A percentile compares a stretch with the other conserved stretches of the same genome.
Conservation (phyloP, 2,797 vertebrate species). For the Schizopygopsis malacanthus region DNA sequence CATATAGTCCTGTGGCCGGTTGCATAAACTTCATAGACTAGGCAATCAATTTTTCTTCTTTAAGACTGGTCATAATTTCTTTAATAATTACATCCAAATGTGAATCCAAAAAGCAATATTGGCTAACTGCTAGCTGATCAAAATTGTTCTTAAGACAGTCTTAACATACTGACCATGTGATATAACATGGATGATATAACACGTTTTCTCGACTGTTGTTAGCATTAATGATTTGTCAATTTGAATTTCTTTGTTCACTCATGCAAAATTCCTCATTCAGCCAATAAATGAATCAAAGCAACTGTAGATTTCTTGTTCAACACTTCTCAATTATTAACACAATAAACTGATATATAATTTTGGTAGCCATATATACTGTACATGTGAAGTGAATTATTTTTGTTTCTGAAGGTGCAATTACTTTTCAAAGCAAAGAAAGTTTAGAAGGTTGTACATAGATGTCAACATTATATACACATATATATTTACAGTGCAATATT, state of each 20-base stretch:
- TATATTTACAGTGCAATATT: not conserved
- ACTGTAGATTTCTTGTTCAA: not conserved
- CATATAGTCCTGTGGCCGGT: constrained; percentile 11
- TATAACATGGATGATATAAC: not conserved
- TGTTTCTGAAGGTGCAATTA: not conserved
- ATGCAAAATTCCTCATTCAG: not conserved
- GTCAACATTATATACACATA: not conserved
- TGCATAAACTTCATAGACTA: not conserved
- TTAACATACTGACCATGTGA: not conserved
- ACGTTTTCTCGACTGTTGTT: not conserved
- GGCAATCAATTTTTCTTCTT: not conserved
- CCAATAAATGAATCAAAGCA: not conserved
- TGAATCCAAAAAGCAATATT: not conserved
- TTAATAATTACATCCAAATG: not conserved
- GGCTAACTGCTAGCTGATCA: not conserved
- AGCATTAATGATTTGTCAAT: not conserved
- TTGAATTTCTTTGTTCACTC: not conserved
- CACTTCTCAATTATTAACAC: not conserved
- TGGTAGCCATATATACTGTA: not conserved
- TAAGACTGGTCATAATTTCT: not conserved
- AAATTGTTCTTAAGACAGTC: not conserved
- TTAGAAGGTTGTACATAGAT: not conserved
- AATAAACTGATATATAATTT: not conserved
- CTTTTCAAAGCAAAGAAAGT: not conserved
- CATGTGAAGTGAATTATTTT: not conserved